phyloP scores from a whole-genome alignment of 2,888 invertebrate species.

The Thymelicus sylvestris region DNA sequence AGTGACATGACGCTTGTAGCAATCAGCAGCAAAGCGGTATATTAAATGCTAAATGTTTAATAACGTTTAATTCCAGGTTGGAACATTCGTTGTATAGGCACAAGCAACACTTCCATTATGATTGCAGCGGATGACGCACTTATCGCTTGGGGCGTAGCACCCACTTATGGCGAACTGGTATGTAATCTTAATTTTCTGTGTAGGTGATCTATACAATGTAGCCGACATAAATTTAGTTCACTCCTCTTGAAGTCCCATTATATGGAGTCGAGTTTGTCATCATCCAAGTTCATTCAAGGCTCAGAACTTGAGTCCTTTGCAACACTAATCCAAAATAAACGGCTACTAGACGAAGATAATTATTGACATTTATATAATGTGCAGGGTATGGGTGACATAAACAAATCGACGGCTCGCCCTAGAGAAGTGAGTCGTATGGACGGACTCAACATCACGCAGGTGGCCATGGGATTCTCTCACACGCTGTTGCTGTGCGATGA shows the following conservation, averaged over 20 bases:
- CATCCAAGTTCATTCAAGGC: too few species aligned
- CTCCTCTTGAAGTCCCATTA: too few species aligned
- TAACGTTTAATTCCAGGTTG: slow-evolving; percentile 85
- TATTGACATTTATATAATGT: not conserved
- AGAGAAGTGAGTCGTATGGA: slow-evolving; percentile 93
- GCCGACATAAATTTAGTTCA: too few species aligned
- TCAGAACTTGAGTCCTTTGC: too few species aligned
- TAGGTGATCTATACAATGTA: too few species aligned
- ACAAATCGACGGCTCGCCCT: slow-evolving; percentile 94
- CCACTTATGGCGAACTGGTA: slow-evolving; percentile 96
- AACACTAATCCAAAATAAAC: too few species aligned
- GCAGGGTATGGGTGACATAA: slow-evolving; percentile 95
- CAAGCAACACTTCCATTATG: slow-evolving; percentile 92
- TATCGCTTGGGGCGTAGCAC: slow-evolving; percentile 97
- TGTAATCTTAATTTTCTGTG: not conserved
- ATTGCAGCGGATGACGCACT: slow-evolving; percentile 95
- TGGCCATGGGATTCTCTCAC: slow-evolving; percentile 94
- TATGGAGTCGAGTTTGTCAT: too few species aligned
- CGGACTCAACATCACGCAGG: slow-evolving; percentile 90
- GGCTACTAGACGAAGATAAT: too few species aligned
- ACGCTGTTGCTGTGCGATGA: slow-evolving; percentile 87
- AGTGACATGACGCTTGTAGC: too few species aligned
- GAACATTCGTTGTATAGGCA: slow-evolving; percentile 93
- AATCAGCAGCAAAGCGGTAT: too few species aligned
- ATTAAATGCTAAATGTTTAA: too few species aligned